A percentile compares a stretch with the other conserved stretches of the same genome.
Conservation (phyloP, 2,888 invertebrate genomes). For the Protula sp. region DNA sequence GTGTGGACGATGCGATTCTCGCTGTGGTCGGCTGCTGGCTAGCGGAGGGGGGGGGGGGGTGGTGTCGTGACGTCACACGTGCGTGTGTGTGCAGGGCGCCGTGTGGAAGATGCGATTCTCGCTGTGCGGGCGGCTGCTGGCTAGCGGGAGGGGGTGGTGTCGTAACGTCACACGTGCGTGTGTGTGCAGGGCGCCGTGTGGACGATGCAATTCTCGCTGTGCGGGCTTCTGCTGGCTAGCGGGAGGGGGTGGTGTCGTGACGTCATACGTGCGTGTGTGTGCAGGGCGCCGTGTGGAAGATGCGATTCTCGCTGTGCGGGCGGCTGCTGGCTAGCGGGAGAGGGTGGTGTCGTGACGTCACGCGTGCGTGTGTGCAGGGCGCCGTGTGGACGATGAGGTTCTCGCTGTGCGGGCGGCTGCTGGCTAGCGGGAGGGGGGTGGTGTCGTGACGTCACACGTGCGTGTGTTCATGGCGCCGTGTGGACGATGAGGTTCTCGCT, state of each 20-base stretch:
- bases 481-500: slow-evolving; percentile 99
- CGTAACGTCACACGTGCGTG: no score
- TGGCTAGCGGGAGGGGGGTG: no score
- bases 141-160: no score
- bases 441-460: no score
- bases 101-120: slow-evolving; percentile 99
- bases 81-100: no score
- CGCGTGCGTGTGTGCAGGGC: no score
- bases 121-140: slow-evolving; percentile 82
- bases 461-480: slow-evolving; percentile 74
- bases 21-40: slow-evolving; percentile 81
- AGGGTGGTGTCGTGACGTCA: no score
- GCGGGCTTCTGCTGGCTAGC: slow-evolving; percentile 81
- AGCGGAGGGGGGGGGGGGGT: no score
- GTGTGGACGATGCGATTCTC: slow-evolving; percentile 99
- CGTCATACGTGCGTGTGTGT: no score
- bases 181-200: slow-evolving; percentile 83
- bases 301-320: slow-evolving; percentile 96
- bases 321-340: slow-evolving; percentile 65
- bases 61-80: no score
- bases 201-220: slow-evolving; percentile 97
- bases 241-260: no score
- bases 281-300: slow-evolving; percentile 89
- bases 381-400: slow-evolving; percentile 99
- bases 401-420: slow-evolving; percentile 84